Percentiles rank a stretch among this genome's conserved stretches.
phyloP scores from a whole-genome alignment of 2,113 vertebrate genomes.

The Dromaius novaehollandiae region DNA sequence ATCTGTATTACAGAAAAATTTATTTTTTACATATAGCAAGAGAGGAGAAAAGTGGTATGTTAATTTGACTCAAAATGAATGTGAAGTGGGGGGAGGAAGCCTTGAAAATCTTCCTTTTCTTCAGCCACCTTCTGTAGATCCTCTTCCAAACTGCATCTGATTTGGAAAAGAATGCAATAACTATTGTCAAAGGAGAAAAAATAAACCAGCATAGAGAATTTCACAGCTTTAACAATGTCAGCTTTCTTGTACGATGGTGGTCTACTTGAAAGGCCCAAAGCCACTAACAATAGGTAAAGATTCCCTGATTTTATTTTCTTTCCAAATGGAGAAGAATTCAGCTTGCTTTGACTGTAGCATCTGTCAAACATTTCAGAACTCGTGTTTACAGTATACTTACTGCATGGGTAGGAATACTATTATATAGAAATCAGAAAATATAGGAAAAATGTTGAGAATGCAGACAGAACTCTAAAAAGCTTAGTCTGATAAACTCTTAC shows the following conservation, averaged over 20 bases:
- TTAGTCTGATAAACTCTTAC: not conserved
- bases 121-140: not conserved
- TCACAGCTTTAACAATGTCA: not conserved
- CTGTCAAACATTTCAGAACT: not conserved
- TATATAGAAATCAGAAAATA: not conserved
- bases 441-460: not conserved
- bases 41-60: not conserved
- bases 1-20: too few species aligned
- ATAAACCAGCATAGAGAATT: not conserved
- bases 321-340: not conserved
- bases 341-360: not conserved
- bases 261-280: not conserved
- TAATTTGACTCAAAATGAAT: not conserved
- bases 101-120: not conserved
- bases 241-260: not conserved
- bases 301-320: constrained; percentile 12
- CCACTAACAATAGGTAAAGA: not conserved
- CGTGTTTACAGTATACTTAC: not conserved
- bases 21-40: not conserved
- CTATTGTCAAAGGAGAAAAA: not conserved
- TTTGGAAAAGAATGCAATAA: not conserved
- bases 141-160: not conserved
- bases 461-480: not conserved
- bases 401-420: not conserved
- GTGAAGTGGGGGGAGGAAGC: not conserved